phyloP scores from a whole-genome alignment of 2,888 invertebrate species.

The Amphipyra tragopoginis region DNA sequence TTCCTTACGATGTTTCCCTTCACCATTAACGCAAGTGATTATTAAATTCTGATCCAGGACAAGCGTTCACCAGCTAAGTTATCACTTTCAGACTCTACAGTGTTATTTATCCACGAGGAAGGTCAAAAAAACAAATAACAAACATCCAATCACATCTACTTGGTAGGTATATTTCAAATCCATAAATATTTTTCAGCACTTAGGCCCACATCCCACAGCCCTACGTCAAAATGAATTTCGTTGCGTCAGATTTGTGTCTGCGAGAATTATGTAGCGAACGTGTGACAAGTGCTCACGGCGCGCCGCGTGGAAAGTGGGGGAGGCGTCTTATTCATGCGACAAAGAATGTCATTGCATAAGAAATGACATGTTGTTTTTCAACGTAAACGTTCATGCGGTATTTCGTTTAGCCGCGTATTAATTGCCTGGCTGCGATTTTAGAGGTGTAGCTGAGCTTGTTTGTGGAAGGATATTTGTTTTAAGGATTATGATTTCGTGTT shows the following conservation, averaged over 20 bases:
- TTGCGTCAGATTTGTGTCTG: constrained; percentile 52
- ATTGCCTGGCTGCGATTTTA: constrained; percentile 9
- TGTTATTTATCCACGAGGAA: no score
- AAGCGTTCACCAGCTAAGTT: no score
- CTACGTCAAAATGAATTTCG: constrained; percentile 42
- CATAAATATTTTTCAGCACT: no score
- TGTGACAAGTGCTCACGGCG: constrained; percentile 26
- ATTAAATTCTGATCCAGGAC: no score
- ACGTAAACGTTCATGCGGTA: constrained; percentile 15
- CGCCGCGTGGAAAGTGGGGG: not conserved
- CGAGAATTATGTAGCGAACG: constrained; percentile 51
- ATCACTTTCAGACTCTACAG: no score
- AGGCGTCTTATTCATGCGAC: constrained; percentile 13
- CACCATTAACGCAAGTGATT: no score
- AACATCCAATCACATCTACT: no score
- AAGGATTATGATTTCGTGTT: not conserved
- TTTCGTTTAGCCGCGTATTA: constrained; percentile 14
- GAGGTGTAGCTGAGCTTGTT: constrained; percentile 2
- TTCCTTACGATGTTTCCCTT: no score
- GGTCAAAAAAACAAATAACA: no score
- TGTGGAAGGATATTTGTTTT: constrained; percentile 10
- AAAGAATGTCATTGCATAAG: constrained; percentile 31
- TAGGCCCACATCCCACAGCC: constrained; percentile 3
- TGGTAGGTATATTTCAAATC: no score
- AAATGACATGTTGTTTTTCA: constrained; percentile 20